Conservation (phyloP, 2,797 vertebrate species). For the Pangasius djambal region DNA sequence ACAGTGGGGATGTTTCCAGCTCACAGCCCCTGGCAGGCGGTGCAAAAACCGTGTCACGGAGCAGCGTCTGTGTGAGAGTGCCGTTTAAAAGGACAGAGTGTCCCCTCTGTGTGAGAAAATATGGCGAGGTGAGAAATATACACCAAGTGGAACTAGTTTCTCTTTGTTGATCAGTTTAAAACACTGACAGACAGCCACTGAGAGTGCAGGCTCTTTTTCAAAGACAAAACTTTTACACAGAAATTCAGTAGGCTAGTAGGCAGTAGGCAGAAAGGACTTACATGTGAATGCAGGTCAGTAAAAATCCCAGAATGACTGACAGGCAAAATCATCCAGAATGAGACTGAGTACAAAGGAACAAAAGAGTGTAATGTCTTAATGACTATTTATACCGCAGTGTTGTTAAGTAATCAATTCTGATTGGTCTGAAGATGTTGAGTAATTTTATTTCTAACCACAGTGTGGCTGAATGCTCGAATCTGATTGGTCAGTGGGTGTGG, state of each 20-base stretch:
- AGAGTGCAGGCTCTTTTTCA: background rate
- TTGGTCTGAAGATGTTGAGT: background rate
- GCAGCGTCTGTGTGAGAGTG: background rate
- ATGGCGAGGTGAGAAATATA: background rate
- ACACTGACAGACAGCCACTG: background rate
- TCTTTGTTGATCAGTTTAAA: background rate
- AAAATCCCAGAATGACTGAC: background rate
- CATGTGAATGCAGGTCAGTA: background rate
- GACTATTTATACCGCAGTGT: background rate
- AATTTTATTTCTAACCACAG: background rate
- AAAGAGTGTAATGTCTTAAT: background rate
- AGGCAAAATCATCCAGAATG: background rate
- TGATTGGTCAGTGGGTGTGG: too few species aligned
- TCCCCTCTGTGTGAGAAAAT: background rate
- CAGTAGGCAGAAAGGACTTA: background rate
- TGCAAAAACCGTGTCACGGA: constrained; percentile 4
- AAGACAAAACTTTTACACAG: background rate
- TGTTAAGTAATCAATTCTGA: background rate
- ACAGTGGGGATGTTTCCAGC: constrained; percentile 52
- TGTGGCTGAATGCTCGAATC: too few species aligned
- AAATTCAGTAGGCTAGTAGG: background rate
- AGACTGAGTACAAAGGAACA: background rate
- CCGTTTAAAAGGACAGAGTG: constrained; percentile 13
- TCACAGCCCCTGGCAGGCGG: constrained; percentile 34
- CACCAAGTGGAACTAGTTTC: background rate